These are phyloP conservation scores for Neogale vison DNA, from an alignment of 2,113 vertebrate species.

Conservation along the genomic window DNA sequence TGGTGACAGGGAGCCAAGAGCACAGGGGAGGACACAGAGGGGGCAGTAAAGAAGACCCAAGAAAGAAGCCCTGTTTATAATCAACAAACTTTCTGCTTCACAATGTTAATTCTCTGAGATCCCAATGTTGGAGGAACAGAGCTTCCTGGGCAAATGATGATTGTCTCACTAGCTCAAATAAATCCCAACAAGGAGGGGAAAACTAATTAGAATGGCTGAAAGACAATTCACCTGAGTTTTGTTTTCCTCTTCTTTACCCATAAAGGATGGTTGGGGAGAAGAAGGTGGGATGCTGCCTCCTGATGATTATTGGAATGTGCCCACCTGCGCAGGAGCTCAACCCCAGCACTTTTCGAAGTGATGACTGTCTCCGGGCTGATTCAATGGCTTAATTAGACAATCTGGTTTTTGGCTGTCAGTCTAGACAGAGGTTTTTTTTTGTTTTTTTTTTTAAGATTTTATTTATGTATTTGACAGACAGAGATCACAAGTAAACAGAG, in stretches of 20 bases:
- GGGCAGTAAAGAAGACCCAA: rapidly evolving
- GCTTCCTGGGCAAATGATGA: not conserved
- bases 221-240: not conserved
- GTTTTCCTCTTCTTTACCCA: too few species aligned
- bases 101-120: not conserved
- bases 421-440: not conserved
- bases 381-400: not conserved
- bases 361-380: not conserved
- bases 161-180: not conserved
- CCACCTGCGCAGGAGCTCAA: not conserved
- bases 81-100: not conserved
- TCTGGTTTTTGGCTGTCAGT: not conserved
- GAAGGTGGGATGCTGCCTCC: not conserved
- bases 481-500: too few species aligned
- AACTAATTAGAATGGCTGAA: not conserved
- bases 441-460: too few species aligned
- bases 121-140: rapidly evolving
- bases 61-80: not conserved
- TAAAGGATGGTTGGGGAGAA: not conserved
- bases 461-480: too few species aligned
- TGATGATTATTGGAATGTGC: rapidly evolving
- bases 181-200: not conserved
- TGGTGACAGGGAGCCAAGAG: not conserved
- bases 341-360: not conserved
- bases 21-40: rapidly evolving